These are phyloP conservation scores for Drosophila vallismaia DNA, from an alignment of 2,888 invertebrate species.

Conservation along the genomic window DNA sequence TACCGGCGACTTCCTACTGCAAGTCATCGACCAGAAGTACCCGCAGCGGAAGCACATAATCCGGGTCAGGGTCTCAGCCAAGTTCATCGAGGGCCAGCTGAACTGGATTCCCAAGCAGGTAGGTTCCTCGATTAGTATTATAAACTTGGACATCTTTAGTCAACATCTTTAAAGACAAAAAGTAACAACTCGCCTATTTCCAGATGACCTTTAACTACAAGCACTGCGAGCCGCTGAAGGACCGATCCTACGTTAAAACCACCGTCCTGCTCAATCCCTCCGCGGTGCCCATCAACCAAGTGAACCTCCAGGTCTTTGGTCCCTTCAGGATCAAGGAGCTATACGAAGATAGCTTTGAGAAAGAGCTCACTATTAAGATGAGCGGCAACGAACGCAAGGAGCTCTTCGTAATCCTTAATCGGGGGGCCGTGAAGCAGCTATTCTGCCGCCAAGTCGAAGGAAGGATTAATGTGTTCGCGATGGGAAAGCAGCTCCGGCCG, in stretches of 20 bases:
- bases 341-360: conserved; percentile 56
- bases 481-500: conserved; percentile 56
- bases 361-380: conserved; percentile 51
- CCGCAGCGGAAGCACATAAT: conserved; percentile 63
- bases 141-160: no score
- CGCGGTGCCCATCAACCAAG: conserved; percentile 18
- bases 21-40: conserved; percentile 62
- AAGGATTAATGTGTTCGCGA: conserved; percentile 58
- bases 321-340: conserved; percentile 71
- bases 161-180: neutral
- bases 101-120: conserved; percentile 62
- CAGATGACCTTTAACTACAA: conserved; percentile 60
- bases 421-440: conserved; percentile 47
- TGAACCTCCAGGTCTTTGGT: conserved; percentile 61
- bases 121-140: neutral
- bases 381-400: conserved; percentile 56
- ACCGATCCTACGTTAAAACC: conserved; percentile 48
- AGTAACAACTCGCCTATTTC: neutral
- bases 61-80: conserved; percentile 53
- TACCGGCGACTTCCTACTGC: conserved; percentile 66
- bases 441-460: conserved; percentile 66
- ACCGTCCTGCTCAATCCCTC: conserved; percentile 43
- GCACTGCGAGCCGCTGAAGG: conserved; percentile 57
- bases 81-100: conserved; percentile 62
- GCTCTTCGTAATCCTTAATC: conserved; percentile 65